Evolutionary conservation across 2,888 invertebrate species (phyloP), one percentile per base, ranked within the genome.

Genomic region (Cynaeus angustus): DNA sequence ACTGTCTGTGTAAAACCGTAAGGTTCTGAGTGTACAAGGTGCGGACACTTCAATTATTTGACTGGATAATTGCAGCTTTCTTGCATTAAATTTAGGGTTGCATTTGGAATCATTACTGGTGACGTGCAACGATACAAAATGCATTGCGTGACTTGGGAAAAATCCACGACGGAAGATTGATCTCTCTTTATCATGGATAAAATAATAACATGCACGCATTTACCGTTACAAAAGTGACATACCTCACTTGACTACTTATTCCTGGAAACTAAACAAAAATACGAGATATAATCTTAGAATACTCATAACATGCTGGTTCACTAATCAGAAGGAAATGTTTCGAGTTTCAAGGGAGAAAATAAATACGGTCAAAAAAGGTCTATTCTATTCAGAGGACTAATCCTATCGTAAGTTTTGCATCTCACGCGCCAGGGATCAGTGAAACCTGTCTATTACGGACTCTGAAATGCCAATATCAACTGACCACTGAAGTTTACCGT

Each of bases 141-240:
- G 55, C 58, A 64, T 71, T 33, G 71, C 71, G 71, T 71, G 71
- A 71, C 71, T 61, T 48, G 37, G 56, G 64, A 70, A 72, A 70
- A 71, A 71, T 70, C 67, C 61, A 69, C 70, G 69, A 65, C 62
- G 64, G 66, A 68, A 74, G 74, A 72, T 74, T 74, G 68, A 74
- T 74, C 74, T 71, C 68, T 53, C 61, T 74, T 72, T 74, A 71
- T 74, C 72, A 71, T 72, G 69, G 70, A 72, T 72, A 66, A 74
- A 72, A 73, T 71, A 69, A 71, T 73, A 71, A 71, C 72, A 69
- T 61, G 72, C 74, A 74, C 72, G 72, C 72, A 67, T 69, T 21
- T 55, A 56, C 55, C 41, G 16, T 48, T 68, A 66, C 67, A 55
- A 66, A 21, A 50, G 50, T 62, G 67, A 67, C 67, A 67, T 61